Conservation (phyloP, 2,113 vertebrate genomes). For the Salvelinus namaycush region DNA sequence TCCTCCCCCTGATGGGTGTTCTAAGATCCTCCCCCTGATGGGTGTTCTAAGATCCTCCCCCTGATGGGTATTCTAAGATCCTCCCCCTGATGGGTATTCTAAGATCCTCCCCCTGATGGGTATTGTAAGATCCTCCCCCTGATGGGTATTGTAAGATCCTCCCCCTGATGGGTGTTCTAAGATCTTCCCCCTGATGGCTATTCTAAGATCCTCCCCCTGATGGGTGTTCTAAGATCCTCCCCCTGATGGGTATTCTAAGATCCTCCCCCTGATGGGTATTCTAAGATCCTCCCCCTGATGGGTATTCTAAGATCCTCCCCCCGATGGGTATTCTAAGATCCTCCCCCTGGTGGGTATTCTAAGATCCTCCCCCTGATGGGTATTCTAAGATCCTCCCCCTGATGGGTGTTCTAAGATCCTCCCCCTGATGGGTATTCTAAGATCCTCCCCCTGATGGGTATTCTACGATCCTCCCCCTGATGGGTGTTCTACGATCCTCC, state of each 20-base stretch:
- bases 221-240: background rate
- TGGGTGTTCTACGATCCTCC: slow-evolving; percentile 53
- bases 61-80: slow-evolving; percentile 32
- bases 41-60: slow-evolving; percentile 50
- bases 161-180: slow-evolving; percentile 39
- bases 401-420: slow-evolving; percentile 19
- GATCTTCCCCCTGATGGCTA: slow-evolving; percentile 33
- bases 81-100: slow-evolving; percentile 45
- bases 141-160: slow-evolving; percentile 53
- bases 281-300: slow-evolving; percentile 52
- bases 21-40: slow-evolving; percentile 15
- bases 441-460: slow-evolving; percentile 44
- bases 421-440: slow-evolving; percentile 49
- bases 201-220: slow-evolving; percentile 53
- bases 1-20: slow-evolving; percentile 39
- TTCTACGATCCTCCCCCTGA: background rate
- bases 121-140: too few species aligned
- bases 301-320: too few species aligned
- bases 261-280: slow-evolving; percentile 40
- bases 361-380: slow-evolving; percentile 25
- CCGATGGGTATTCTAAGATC: slow-evolving; percentile 53
- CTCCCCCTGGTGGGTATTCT: slow-evolving; percentile 39
- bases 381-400: slow-evolving; percentile 52
- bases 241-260: too few species aligned
- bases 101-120: slow-evolving; percentile 49